Percentiles rank a stretch among this genome's conserved stretches.
These are phyloP conservation scores for Bettongia penicillata DNA, from an alignment of 2,113 vertebrate species.

Conservation along the genomic window DNA sequence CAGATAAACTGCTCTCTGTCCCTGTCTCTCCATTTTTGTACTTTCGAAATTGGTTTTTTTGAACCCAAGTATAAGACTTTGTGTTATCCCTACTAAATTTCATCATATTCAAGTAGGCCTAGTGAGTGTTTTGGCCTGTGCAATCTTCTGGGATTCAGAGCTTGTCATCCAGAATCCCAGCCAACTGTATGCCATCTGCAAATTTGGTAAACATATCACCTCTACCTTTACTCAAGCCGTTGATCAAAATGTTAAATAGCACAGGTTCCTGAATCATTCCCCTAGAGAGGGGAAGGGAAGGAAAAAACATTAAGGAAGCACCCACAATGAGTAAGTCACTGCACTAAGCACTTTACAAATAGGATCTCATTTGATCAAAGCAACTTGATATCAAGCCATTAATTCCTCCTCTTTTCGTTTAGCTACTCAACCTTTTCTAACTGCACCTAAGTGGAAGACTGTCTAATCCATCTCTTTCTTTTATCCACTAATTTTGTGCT, in stretches of 20 bases:
- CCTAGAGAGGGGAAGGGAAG: not conserved
- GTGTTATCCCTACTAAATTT: constrained; percentile 32
- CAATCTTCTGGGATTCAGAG: not conserved
- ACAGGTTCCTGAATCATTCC: not conserved
- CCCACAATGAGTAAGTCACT: no score
- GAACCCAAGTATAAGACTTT: not conserved
- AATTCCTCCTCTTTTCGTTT: no score
- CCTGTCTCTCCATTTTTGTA: not conserved
- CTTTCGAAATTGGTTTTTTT: constrained; percentile 31
- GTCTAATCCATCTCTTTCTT: no score
- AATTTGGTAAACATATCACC: constrained; percentile 1
- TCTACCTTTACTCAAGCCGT: constrained; percentile 2
- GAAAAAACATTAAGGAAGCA: not conserved
- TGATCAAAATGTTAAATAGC: not conserved
- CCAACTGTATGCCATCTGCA: not conserved
- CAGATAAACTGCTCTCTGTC: not conserved
- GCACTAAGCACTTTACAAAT: not conserved
- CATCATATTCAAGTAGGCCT: not conserved
- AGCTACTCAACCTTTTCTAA: no score
- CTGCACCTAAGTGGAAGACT: no score
- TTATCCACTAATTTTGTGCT: no score
- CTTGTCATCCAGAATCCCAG: not conserved
- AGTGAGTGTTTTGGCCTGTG: not conserved
- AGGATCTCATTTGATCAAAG: not conserved
- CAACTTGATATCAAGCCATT: no score